Conservation (phyloP, 2,888 invertebrate species). For the Eilema sororculum region DNA sequence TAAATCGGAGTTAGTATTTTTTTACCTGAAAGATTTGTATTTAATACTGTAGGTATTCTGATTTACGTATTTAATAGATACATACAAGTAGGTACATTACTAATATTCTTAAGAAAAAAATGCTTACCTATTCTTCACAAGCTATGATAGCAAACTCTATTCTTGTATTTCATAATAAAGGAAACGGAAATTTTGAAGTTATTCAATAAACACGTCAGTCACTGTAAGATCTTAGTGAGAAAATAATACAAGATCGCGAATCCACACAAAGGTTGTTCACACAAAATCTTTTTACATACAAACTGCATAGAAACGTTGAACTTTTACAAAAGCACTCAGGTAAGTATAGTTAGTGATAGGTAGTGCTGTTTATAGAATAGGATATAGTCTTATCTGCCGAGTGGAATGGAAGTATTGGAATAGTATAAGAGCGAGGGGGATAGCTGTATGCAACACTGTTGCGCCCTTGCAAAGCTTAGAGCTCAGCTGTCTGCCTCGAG, state of each 20-base stretch:
- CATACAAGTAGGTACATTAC: too few relatives aligned
- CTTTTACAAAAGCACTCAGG: slow-evolving; percentile 87
- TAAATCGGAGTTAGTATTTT: neutral
- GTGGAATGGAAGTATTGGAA: slow-evolving; percentile 70
- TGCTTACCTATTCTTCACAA: slow-evolving; percentile 2
- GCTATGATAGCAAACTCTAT: slow-evolving; percentile 12
- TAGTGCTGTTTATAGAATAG: slow-evolving; percentile 82
- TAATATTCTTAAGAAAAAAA: neutral
- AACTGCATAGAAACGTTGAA: slow-evolving; percentile 84
- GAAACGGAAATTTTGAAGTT: slow-evolving; percentile 29
- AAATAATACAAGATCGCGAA: slow-evolving; percentile 59
- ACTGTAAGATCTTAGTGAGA: slow-evolving; percentile 51
- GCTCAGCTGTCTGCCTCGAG: slow-evolving; percentile 85
- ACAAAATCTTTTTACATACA: slow-evolving; percentile 77
- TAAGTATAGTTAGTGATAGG: slow-evolving; percentile 82
- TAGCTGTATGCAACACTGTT: slow-evolving; percentile 75
- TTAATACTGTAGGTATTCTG: neutral
- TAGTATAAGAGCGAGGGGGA: slow-evolving; percentile 70
- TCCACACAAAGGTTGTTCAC: slow-evolving; percentile 60
- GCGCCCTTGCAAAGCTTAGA: slow-evolving; percentile 81
- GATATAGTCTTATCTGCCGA: slow-evolving; percentile 74
- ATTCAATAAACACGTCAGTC: slow-evolving; percentile 43
- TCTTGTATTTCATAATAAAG: slow-evolving; percentile 22
- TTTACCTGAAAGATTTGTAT: neutral
- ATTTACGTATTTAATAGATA: too few relatives aligned